Evolutionary conservation across 2,113 vertebrate genomes (phyloP).

Genomic region (Petromus typicus): DNA sequence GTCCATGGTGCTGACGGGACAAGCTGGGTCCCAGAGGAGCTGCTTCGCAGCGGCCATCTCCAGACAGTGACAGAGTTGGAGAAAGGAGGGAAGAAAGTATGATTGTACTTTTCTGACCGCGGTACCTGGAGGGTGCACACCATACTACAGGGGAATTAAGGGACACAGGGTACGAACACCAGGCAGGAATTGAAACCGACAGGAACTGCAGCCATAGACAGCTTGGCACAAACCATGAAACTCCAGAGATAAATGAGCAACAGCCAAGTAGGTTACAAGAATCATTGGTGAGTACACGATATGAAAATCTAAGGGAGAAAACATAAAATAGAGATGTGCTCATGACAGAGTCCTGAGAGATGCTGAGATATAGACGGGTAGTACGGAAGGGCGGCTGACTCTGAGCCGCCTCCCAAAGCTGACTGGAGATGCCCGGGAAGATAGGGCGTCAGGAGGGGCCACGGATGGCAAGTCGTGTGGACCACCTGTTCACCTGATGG

Average conservation of each 20-base stretch:
- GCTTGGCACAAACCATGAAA: not conserved
- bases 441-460: no score
- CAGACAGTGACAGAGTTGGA: not conserved
- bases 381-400: not conserved
- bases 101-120: not conserved
- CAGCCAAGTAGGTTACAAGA: not conserved
- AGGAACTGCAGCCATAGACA: not conserved
- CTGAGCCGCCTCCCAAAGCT: not conserved
- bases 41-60: not conserved
- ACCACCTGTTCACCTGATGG: no score
- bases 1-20: no score
- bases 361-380: not conserved
- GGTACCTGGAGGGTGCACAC: accelerated
- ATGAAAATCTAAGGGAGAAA: not conserved
- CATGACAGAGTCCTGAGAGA: not conserved
- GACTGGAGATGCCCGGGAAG: not conserved
- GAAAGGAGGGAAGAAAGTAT: not conserved
- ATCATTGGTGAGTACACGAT: no score
- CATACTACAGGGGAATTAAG: not conserved
- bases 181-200: accelerated
- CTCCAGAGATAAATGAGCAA: not conserved
- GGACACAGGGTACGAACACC: no score
- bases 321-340: not conserved
- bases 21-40: not conserved
- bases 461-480: no score